Evolutionary conservation across 2,113 vertebrate genomes (phyloP).

Genomic region (Gallinago paraguaiae): DNA sequence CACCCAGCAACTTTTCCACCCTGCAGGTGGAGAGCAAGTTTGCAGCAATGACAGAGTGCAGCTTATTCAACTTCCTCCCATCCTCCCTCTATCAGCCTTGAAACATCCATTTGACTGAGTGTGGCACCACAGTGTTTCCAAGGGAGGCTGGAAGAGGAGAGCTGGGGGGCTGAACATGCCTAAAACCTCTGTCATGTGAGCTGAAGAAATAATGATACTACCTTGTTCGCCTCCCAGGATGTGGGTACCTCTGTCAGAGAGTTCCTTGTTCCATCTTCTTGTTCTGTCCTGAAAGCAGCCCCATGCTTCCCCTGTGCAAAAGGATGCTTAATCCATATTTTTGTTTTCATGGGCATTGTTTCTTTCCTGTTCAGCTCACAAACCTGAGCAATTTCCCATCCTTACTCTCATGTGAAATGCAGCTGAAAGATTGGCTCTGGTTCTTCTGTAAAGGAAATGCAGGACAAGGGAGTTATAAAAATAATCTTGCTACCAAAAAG

Average conservation of each 20-base stretch:
- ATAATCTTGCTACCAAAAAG: background rate
- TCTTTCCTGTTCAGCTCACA: background rate
- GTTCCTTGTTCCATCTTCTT: background rate
- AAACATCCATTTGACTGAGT: background rate
- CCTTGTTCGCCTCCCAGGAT: background rate
- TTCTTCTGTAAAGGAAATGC: background rate
- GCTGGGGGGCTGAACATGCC: no score
- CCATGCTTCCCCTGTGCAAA: background rate
- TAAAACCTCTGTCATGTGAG: rapidly evolving
- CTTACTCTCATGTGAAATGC: background rate
- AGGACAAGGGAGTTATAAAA: background rate
- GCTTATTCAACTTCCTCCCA: background rate
- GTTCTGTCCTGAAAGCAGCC: background rate
- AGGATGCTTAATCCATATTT: background rate
- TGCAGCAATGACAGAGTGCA: background rate
- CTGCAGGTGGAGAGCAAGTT: background rate
- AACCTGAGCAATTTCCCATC: background rate
- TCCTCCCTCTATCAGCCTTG: background rate
- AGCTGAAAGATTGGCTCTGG: background rate
- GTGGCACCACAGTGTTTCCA: background rate
- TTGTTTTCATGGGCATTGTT: background rate
- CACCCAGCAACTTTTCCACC: background rate
- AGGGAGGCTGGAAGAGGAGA: background rate
- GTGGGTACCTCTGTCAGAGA: background rate
- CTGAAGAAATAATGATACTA: background rate